Evolutionary conservation across 2,888 invertebrate genomes (phyloP).

Genomic region (Xestia ashworthii): DNA sequence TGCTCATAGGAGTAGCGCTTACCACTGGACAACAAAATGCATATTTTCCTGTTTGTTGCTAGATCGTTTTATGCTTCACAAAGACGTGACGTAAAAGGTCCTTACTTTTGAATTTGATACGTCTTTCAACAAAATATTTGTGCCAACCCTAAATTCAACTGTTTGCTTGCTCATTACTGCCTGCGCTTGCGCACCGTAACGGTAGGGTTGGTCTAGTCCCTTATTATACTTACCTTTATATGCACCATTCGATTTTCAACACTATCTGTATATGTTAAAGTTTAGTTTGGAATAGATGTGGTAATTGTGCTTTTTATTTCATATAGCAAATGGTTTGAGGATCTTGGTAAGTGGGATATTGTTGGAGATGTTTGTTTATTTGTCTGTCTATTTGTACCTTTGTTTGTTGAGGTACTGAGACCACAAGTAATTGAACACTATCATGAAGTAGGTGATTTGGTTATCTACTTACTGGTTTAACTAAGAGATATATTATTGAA

Average conservation of each 20-base stretch:
- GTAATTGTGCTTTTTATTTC: slow-evolving; percentile 51
- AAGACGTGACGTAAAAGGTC: background rate
- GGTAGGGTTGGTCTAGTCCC: slow-evolving; percentile 84
- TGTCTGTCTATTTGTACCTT: slow-evolving; percentile 42
- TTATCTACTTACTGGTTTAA: slow-evolving; percentile 4
- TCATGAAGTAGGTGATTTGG: slow-evolving; percentile 1
- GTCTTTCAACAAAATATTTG: background rate
- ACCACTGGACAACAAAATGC: no score
- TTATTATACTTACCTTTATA: slow-evolving; percentile 57
- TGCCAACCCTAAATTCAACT: slow-evolving; percentile 66
- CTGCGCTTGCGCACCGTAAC: slow-evolving; percentile 83
- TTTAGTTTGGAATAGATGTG: background rate
- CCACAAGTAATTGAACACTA: slow-evolving; percentile 36
- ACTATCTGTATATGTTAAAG: fast-evolving
- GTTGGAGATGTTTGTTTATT: slow-evolving; percentile 70
- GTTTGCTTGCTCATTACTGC: slow-evolving; percentile 84
- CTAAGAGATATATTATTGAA: background rate
- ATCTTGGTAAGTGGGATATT: slow-evolving; percentile 74
- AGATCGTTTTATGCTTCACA: background rate
- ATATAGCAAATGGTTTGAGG: slow-evolving; percentile 48
- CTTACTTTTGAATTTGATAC: background rate
- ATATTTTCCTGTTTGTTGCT: background rate
- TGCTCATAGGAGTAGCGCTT: no score
- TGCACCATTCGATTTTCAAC: slow-evolving; percentile 1
- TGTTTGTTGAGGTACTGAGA: slow-evolving; percentile 26